phyloP scores from a whole-genome alignment of 2,797 vertebrate genomes.

The Diplodus sargus region DNA sequence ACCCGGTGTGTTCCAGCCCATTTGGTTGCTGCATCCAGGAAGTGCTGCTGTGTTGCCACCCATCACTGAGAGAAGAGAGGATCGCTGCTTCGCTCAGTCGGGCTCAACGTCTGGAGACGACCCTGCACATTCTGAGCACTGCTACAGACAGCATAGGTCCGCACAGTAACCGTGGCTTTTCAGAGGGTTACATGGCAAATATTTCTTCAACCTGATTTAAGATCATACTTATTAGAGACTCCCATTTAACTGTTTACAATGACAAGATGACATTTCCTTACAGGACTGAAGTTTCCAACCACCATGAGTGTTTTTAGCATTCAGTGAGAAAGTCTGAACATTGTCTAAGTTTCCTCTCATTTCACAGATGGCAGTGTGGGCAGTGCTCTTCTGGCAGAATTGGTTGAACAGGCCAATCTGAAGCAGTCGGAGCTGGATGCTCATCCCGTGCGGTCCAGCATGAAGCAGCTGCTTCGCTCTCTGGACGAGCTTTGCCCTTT shows the following conservation, averaged over 20 bases:
- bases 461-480: conserved; percentile 89
- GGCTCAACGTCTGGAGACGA: conserved; percentile 88
- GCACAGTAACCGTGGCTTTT: neutral
- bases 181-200: neutral
- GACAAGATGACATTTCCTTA: neutral
- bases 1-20: conserved; percentile 71
- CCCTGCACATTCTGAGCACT: conserved; percentile 82
- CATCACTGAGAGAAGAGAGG: conserved; percentile 87
- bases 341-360: neutral
- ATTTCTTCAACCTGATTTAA: too few species aligned
- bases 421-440: conserved; percentile 87
- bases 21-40: conserved; percentile 90
- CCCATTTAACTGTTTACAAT: too few species aligned
- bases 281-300: neutral
- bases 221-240: too few species aligned
- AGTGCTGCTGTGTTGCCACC: conserved; percentile 89
- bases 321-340: neutral
- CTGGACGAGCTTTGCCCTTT: conserved; percentile 86
- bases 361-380: conserved; percentile 84
- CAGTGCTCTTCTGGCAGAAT: conserved; percentile 80
- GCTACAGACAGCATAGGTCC: conserved; percentile 85
- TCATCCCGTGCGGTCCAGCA: conserved; percentile 89
- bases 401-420: conserved; percentile 90
- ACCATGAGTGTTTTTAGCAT: neutral
- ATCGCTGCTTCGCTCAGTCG: conserved; percentile 84